Conservation (phyloP, 2,113 vertebrate genomes). For the Leptobrachium ailaonicum region DNA sequence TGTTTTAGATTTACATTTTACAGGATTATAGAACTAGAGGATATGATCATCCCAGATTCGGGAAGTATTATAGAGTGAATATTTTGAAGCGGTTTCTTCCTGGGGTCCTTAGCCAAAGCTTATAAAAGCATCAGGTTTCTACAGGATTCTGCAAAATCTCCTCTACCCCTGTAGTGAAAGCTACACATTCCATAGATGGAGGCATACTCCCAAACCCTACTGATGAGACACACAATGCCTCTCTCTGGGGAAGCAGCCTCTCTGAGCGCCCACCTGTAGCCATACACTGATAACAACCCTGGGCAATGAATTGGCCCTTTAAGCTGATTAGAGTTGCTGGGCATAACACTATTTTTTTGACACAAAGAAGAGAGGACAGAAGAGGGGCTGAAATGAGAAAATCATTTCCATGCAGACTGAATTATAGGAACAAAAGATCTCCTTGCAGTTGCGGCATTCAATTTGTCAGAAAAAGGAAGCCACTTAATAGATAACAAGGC, state of each 20-base stretch:
- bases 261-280: conserved; percentile 79
- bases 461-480: conserved; percentile 77
- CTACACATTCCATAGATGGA: too few relatives aligned
- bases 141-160: too few relatives aligned
- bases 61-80: too few relatives aligned
- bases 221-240: conserved; percentile 76
- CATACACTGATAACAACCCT: conserved; percentile 76
- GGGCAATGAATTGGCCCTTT: conserved; percentile 79
- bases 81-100: too few relatives aligned
- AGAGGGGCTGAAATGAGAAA: conserved; percentile 81
- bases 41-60: too few relatives aligned
- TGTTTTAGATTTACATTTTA: too few relatives aligned
- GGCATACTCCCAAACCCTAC: conserved; percentile 44
- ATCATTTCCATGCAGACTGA: conserved; percentile 86
- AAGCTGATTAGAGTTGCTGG: conserved; percentile 83
- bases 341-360: conserved; percentile 87
- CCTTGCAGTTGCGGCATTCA: conserved; percentile 81
- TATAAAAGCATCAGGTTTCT: too few relatives aligned
- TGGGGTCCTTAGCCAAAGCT: too few relatives aligned
- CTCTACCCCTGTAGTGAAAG: too few relatives aligned
- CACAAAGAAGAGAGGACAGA: conserved; percentile 82
- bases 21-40: too few relatives aligned
- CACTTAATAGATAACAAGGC: conserved; percentile 79
- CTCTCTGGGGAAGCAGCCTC: conserved; percentile 78
- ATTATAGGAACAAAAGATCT: conserved; percentile 84